A percentile compares a stretch with the other conserved stretches of the same genome.
phyloP scores from a whole-genome alignment of 64 coral and sea anemone genomes.

The Anthopleura sola region DNA sequence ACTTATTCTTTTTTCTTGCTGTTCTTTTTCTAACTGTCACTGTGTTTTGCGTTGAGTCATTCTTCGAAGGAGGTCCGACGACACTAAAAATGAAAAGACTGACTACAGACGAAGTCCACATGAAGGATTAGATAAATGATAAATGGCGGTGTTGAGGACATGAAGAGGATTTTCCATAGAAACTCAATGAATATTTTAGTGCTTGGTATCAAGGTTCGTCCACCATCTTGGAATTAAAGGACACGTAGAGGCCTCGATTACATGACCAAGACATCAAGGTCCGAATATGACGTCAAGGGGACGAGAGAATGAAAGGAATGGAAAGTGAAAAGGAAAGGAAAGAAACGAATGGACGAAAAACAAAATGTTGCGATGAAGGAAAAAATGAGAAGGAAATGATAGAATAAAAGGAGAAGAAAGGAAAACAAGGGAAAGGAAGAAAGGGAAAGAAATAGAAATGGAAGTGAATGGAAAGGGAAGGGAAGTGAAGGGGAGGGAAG shows the following conservation, averaged over 20 bases:
- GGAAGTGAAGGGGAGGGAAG: too few species aligned
- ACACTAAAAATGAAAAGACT: conserved; percentile 18
- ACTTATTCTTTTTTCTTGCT: not conserved
- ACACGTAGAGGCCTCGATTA: not conserved
- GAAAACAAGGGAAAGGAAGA: too few species aligned
- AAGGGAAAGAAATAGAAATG: too few species aligned
- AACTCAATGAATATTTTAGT: not conserved
- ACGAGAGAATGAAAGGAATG: too few species aligned
- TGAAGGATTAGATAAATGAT: not conserved
- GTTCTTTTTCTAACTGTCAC: not conserved
- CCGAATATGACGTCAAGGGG: too few species aligned
- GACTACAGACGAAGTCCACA: not conserved
- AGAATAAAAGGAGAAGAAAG: too few species aligned
- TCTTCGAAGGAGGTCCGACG: conserved; percentile 1
- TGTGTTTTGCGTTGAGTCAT: not conserved
- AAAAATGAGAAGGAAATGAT: too few species aligned
- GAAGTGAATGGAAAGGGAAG: too few species aligned
- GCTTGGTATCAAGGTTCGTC: not conserved
- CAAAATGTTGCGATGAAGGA: too few species aligned
- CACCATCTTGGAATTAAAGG: not conserved
- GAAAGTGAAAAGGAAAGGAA: too few species aligned
- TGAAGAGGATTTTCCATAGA: conserved; percentile 1
- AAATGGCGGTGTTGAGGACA: not conserved
- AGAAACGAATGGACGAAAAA: too few species aligned
- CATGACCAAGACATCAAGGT: not conserved